phyloP scores from a whole-genome alignment of 2,797 vertebrate genomes.

The Rhabdomys pumilio region DNA sequence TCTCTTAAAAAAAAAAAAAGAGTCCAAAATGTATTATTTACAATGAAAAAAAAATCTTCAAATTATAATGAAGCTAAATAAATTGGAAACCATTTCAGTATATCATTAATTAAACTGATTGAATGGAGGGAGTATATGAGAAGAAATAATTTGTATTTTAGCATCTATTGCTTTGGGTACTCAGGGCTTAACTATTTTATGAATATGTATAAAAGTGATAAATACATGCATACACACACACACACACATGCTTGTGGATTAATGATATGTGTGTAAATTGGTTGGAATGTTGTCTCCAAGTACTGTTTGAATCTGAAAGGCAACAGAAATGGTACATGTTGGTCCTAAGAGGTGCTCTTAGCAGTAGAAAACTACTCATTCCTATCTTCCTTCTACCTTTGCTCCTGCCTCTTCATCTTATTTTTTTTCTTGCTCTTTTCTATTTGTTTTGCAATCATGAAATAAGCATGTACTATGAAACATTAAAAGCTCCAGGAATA shows the following conservation, averaged over 20 bases:
- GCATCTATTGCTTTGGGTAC: background rate
- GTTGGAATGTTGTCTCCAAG: background rate
- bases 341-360: background rate
- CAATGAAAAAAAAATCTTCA: background rate
- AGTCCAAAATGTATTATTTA: background rate
- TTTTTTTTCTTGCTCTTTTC: background rate
- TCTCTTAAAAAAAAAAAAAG: background rate
- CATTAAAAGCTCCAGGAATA: too few relatives aligned
- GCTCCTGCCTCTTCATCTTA: fast-evolving
- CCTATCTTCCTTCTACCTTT: background rate
- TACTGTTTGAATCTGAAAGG: background rate
- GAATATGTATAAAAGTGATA: background rate
- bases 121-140: background rate
- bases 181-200: background rate
- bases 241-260: background rate
- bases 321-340: background rate
- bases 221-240: background rate
- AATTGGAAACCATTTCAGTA: background rate
- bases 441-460: background rate
- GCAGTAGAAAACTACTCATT: background rate
- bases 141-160: background rate
- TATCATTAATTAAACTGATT: background rate
- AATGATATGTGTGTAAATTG: background rate
- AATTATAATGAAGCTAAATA: background rate
- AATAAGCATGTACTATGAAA: background rate